Evolutionary conservation across 2,797 vertebrate genomes (phyloP).

Genomic region (Graptemys geographica): DNA sequence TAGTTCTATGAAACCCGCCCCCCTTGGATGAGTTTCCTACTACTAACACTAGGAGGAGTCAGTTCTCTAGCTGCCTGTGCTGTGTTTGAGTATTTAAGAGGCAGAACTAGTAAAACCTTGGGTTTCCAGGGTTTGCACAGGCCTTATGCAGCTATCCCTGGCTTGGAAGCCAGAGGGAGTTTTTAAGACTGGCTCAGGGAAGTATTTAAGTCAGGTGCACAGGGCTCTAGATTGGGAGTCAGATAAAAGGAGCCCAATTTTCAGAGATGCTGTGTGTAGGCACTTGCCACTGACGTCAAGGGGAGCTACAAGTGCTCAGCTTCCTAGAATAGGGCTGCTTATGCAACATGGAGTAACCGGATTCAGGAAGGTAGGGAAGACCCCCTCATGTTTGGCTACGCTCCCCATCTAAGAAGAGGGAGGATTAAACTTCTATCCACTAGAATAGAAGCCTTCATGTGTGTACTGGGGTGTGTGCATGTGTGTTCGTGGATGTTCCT

Average conservation of each 20-base stretch:
- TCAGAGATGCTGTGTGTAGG: no score
- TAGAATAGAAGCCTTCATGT: background rate
- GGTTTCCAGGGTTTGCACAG: background rate
- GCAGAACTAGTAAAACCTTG: background rate
- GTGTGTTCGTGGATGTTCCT: no score
- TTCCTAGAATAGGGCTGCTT: background rate
- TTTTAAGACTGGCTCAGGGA: background rate
- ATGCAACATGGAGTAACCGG: no score
- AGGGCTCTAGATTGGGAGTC: background rate
- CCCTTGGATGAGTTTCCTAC: background rate
- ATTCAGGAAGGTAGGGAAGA: no score
- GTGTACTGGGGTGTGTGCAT: background rate
- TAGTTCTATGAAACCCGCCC: rapidly evolving
- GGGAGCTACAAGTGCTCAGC: background rate
- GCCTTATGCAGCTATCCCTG: background rate
- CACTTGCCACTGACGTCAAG: background rate
- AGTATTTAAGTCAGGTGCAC: background rate
- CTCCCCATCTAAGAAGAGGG: no score
- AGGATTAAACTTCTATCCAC: no score
- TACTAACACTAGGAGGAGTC: background rate
- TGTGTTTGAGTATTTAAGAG: background rate
- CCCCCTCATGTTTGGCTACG: background rate
- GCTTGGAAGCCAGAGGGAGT: background rate
- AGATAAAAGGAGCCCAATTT: no score
- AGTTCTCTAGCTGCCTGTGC: background rate